phyloP scores from a whole-genome alignment of 2,113 vertebrate genomes.

The Anhinga rufa region DNA sequence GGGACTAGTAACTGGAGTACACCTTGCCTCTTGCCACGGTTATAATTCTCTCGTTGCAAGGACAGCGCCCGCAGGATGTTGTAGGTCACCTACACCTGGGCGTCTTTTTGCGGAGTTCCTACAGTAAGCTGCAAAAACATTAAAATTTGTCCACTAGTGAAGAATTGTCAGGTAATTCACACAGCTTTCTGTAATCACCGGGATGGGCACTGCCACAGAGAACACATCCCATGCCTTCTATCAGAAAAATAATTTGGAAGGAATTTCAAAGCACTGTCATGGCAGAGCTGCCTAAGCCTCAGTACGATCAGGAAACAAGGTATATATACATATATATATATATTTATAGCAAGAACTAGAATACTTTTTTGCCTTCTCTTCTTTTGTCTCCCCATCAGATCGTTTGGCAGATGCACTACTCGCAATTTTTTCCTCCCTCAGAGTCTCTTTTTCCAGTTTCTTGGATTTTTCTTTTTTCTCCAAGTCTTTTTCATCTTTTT shows the following conservation, averaged over 20 bases:
- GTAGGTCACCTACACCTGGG: neutral
- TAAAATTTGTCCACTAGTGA: neutral
- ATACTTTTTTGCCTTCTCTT: slow-evolving; percentile 89
- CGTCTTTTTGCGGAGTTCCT: neutral
- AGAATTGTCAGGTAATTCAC: neutral
- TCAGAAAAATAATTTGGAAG: neutral
- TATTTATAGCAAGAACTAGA: slow-evolving; percentile 62
- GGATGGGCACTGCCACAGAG: neutral
- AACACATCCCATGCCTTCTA: neutral
- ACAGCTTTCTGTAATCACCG: neutral
- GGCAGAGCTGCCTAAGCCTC: slow-evolving; percentile 11
- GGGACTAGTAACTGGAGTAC: neutral
- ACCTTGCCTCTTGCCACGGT: neutral
- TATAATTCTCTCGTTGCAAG: neutral
- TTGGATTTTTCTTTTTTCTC: slow-evolving; percentile 92
- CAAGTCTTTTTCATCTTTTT: slow-evolving; percentile 86
- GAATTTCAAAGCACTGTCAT: neutral
- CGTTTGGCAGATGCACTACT: slow-evolving; percentile 79
- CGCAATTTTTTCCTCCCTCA: slow-evolving; percentile 83
- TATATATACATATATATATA: slow-evolving; percentile 21
- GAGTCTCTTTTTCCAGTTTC: slow-evolving; percentile 85
- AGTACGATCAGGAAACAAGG: neutral
- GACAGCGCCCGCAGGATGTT: neutral
- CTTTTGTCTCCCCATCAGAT: slow-evolving; percentile 82
- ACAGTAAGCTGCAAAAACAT: neutral